Base-by-base conservation (phyloP, 2,797 vertebrate genomes). In the Jordanella pulchra region DNA sequence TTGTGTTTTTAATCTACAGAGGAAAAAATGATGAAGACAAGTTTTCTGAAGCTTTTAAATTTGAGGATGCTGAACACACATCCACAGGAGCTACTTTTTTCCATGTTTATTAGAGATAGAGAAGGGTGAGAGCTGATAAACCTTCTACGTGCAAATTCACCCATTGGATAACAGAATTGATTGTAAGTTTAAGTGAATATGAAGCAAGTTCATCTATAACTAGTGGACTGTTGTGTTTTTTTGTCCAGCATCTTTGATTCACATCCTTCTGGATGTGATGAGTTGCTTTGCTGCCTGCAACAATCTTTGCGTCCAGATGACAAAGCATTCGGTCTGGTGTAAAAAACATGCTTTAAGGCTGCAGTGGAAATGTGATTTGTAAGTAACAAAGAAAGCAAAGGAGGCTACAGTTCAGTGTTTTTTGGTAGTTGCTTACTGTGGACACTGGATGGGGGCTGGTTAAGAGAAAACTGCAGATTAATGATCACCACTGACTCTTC, bases 1-100 rank as follows among this genome's bases (percentile, higher is more conserved):
- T 80, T 27, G 1, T 44, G 11, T 17, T 61, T 30, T 69, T 17
- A 11, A 58, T 17, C 65, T 73, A 77, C 64, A 75, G 27, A 77
- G 32, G 54, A 53, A 47, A 58, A 58, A 76, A 77, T 67, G 44
- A 9, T 11, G 2, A 44, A 74, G 18, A 53, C 1, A 1, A 27
- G 15, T 54, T 25, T 6, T 54, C n/a, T 25, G 25, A 25, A 13
- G 25, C 25, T n/a, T 54, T 54, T 27, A 51, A 51, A n/a, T 51
- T 9, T 23, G 23, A 51, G 23, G n/a, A 51, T 11, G 23, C 23
- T 51, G 23, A 1, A 50, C 48, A 23, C 48, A 50, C 48, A 9
- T 51, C 10, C 18, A 6, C 48, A 50, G 48, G 18, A 21, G 17
- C 3, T 48, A 18, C 9, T 47, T 45, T 15, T 47, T 47, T 47